A percentile compares a stretch with the other conserved stretches of the same genome.
Evolutionary conservation across 2,797 vertebrate species (phyloP).

Genomic region (Limnodromus scolopaceus): DNA sequence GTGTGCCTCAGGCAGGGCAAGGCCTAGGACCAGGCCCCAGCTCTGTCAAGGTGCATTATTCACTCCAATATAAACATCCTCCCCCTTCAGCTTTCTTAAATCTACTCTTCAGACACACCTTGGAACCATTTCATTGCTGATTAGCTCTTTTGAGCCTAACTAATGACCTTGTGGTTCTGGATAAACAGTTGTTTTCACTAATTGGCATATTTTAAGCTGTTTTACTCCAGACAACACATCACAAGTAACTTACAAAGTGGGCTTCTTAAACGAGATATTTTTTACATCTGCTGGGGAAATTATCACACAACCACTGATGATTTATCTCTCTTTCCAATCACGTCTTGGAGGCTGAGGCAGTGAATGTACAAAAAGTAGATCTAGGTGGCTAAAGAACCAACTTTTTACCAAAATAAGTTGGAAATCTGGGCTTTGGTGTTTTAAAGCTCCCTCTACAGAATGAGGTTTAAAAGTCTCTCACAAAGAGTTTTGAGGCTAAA

Average conservation of each 20-base stretch:
- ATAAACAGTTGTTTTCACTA: neutral
- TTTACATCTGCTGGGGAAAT: neutral
- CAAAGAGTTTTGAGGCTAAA: neutral
- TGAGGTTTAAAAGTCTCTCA: neutral
- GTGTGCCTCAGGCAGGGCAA: neutral
- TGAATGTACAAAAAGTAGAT: neutral
- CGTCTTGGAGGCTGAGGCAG: neutral
- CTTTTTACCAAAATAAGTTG: neutral
- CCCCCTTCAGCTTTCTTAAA: neutral
- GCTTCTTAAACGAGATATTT: neutral
- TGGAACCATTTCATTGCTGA: neutral
- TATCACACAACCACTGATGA: neutral
- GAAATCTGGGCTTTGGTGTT: neutral
- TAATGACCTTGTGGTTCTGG: neutral
- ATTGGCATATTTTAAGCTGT: neutral
- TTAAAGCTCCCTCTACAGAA: neutral
- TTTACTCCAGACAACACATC: neutral
- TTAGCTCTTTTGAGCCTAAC: neutral
- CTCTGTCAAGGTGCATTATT: neutral
- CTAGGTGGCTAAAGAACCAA: neutral
- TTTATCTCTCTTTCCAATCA: neutral
- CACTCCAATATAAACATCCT: neutral
- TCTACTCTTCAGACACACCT: neutral
- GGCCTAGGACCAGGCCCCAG: neutral
- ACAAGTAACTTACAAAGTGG: neutral